phyloP scores from a whole-genome alignment of 2,113 vertebrate species.

The Hemicordylus capensis region DNA sequence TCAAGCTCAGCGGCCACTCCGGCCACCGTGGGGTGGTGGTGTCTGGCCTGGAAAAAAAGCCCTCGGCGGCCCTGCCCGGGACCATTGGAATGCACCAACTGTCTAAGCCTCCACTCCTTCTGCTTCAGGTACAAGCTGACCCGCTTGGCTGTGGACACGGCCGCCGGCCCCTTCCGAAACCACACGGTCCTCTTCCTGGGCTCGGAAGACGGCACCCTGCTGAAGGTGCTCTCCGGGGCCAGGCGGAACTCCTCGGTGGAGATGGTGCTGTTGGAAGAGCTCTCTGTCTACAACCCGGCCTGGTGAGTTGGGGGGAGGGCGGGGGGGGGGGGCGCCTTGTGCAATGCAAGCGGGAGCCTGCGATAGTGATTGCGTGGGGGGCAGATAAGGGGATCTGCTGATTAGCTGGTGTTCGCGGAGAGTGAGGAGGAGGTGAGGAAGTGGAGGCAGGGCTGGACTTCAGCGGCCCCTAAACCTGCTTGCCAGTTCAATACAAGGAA shows the following conservation, averaged over 20 bases:
- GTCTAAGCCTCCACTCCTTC: background rate
- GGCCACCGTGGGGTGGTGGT: no score
- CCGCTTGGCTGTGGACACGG: constrained; percentile 86
- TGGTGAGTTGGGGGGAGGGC: constrained; percentile 73
- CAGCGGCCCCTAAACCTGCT: no score
- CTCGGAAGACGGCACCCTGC: constrained; percentile 85
- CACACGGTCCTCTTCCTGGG: constrained; percentile 90
- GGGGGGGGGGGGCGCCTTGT: rapidly evolving
- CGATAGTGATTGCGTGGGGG: background rate
- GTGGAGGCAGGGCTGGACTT: no score
- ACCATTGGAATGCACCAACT: background rate
- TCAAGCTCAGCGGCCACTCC: no score
- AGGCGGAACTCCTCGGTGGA: constrained; percentile 65
- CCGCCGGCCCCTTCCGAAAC: constrained; percentile 83
- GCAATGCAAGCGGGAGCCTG: rapidly evolving
- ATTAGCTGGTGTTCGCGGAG: no score
- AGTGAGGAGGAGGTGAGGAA: no score
- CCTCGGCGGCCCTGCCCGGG: no score
- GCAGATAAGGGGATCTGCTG: no score
- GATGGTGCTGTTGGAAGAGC: constrained; percentile 87
- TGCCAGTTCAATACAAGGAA: no score
- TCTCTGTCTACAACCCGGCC: constrained; percentile 85
- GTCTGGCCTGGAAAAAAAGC: no score
- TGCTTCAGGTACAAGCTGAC: constrained; percentile 89
- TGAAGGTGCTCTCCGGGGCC: constrained; percentile 86